A percentile compares a stretch with the other conserved stretches of the same genome.
Evolutionary conservation across 2,888 invertebrate species (phyloP).

Genomic region (Parnassius mnemosyne): DNA sequence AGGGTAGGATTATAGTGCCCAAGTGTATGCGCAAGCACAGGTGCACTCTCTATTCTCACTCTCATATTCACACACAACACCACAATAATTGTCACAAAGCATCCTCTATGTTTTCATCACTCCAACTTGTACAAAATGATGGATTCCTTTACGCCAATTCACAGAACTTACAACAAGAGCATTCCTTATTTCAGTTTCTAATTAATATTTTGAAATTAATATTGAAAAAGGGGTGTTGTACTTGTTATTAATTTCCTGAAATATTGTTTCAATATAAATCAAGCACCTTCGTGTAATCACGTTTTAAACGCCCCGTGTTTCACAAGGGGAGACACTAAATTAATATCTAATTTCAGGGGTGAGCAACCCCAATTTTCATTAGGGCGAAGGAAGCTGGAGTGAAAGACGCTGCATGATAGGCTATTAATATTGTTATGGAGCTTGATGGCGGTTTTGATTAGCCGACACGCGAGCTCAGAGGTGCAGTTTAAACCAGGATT

Average conservation of each 20-base stretch:
- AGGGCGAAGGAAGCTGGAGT: slow-evolving; percentile 27
- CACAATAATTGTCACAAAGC: no score
- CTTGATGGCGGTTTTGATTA: slow-evolving; percentile 29
- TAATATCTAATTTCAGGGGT: slow-evolving; percentile 73
- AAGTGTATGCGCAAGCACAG: no score
- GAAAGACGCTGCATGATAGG: slow-evolving; percentile 26
- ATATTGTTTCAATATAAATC: slow-evolving; percentile 58
- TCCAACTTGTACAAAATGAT: no score
- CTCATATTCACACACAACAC: no score
- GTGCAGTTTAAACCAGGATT: slow-evolving; percentile 1
- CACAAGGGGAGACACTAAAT: slow-evolving; percentile 53
- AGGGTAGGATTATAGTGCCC: no score
- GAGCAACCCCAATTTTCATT: slow-evolving; percentile 49
- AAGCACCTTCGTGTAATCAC: slow-evolving; percentile 49
- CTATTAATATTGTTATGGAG: slow-evolving; percentile 30
- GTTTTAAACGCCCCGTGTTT: slow-evolving; percentile 35
- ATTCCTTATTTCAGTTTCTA: background rate
- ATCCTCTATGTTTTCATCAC: no score
- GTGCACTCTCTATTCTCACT: no score
- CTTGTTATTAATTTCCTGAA: slow-evolving; percentile 33
- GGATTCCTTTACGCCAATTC: no score
- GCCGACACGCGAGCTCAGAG: slow-evolving; percentile 10
- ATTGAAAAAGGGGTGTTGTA: slow-evolving; percentile 2
- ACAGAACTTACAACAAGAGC: no score
- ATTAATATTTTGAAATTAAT: slow-evolving; percentile 9